phyloP scores from a whole-genome alignment of 2,888 invertebrate species.

The Drosophila gaucha region DNA sequence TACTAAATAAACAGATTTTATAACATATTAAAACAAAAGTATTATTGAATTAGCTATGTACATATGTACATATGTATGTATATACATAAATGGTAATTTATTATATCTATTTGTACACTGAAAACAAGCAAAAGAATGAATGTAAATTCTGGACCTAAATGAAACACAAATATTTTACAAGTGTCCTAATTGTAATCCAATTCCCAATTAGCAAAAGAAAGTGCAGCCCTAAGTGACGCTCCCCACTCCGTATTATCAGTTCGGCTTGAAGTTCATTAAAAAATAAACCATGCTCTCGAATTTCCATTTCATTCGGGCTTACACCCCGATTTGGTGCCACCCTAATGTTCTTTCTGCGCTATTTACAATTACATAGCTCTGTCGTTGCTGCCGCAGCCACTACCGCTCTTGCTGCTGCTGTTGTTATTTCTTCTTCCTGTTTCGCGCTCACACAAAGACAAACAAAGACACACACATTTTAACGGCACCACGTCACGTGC shows the following conservation, averaged over 20 bases:
- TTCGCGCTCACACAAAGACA: constrained; percentile 57
- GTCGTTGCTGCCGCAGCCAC: constrained; percentile 16
- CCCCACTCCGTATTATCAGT: constrained; percentile 20
- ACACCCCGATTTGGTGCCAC: constrained; percentile 38
- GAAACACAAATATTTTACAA: background rate
- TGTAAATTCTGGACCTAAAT: background rate
- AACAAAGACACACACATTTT: constrained; percentile 41
- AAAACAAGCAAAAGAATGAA: too few species aligned
- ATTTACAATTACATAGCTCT: constrained; percentile 60
- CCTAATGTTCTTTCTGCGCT: constrained; percentile 51
- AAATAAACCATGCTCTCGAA: constrained; percentile 24
- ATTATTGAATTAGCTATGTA: too few species aligned
- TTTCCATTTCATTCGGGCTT: constrained; percentile 23
- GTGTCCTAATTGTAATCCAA: constrained; percentile 28
- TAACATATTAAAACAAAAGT: too few species aligned
- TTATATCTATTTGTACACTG: too few species aligned
- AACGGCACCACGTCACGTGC: constrained; percentile 57
- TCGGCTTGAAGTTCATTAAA: constrained; percentile 34
- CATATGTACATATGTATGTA: background rate
- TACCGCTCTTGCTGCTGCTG: background rate
- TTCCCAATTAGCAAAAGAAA: constrained; percentile 27
- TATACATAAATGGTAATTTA: too few species aligned
- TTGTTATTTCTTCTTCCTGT: constrained; percentile 68
- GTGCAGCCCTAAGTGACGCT: background rate
- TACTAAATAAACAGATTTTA: too few species aligned